Base-by-base conservation (phyloP, 1,140 invertebrate genomes). In the Diabrotica undecimpunctata region DNA sequence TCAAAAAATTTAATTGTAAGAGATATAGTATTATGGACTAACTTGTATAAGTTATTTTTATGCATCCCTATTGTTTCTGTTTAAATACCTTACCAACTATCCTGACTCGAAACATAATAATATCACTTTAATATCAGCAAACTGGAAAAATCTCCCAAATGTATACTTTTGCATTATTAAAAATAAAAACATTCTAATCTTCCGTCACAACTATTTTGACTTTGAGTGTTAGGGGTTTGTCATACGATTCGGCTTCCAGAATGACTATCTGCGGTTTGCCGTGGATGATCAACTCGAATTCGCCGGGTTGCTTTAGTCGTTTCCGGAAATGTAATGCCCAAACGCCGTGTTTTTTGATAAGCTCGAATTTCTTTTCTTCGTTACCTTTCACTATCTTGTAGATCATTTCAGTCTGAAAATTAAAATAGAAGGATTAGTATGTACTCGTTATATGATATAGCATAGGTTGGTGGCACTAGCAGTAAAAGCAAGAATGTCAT, bases 321-420 rank as follows among this genome's bases (percentile, higher is more conserved):
- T 79, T 79, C 37, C 78, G 80, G 78, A 89, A 89, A 71, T 88
- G 86, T 5, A 90, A 72, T 3, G 83, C 81, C 81, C 84, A 87
- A 3, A 90, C 79, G 11, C 85, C 87, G 62, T 85, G 82, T 56
- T 84, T 84, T 61, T 84, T 81, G n/a, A 83, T 77, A 67, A 91
- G 81, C 66, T 88, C 83, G 72, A 91, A 90, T 35, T 84, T 78
- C n/a, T 82, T 81, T 2, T 81, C 77, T 60, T 89, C 84, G 75
- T 90, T 89, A 51, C 89, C 88, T 55, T 81, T 81, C 0, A 81
- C 79, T 46, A 92, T 89, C 46, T 75, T 79, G 75, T 91, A 92
- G 38, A 83, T 80, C 70, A 89, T 84, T 60, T 87, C 84, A 61
- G 84, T 81, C 77, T 79, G 66, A 6, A 68, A 73, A 25, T 25